A percentile compares a stretch with the other conserved stretches of the same genome.
phyloP scores from a whole-genome alignment of 2,797 vertebrate species.

The Danio choprae region DNA sequence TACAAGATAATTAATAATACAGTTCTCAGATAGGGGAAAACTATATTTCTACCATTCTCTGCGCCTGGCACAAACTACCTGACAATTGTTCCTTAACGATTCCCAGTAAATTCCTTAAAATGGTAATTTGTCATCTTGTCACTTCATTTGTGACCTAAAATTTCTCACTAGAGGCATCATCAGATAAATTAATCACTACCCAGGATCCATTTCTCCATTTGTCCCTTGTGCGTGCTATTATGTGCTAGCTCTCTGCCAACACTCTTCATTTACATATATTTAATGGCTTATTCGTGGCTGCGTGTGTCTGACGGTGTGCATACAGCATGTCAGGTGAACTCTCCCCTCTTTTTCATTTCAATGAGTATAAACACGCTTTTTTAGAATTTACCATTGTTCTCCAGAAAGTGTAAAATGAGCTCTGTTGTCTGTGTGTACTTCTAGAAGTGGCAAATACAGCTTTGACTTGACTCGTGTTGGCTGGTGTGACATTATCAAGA shows the following conservation, averaged over 20 bases:
- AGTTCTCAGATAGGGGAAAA: constrained; percentile 83
- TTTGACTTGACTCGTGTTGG: constrained; percentile 48
- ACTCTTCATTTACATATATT: constrained; percentile 99
- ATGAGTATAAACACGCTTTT: constrained; percentile 1
- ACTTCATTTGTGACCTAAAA: constrained; percentile 99
- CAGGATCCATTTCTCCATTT: constrained; percentile 99
- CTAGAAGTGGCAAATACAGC: constrained; percentile 25
- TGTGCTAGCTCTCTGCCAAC: constrained; percentile 95
- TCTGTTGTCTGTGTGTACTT: constrained; percentile 34
- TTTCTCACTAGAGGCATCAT: constrained; percentile 99
- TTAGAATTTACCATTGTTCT: constrained; percentile 38
- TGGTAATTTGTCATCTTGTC: constrained; percentile 99
- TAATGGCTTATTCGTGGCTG: constrained; percentile 97
- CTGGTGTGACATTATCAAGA: constrained; percentile 53
- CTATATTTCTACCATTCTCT: constrained; percentile 93
- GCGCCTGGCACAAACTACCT: constrained; percentile 97
- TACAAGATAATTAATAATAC: constrained; percentile 93
- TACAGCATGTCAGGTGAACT: constrained; percentile 95
- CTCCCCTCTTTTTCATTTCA: constrained; percentile 88
- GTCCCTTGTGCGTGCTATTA: constrained; percentile 99
- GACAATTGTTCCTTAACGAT: constrained; percentile 99
- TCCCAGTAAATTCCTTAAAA: constrained; percentile 99
- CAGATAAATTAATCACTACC: constrained; percentile 99
- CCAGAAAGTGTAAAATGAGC: constrained; percentile 22
- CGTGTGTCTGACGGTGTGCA: constrained; percentile 93